Base-by-base conservation (phyloP, 2,113 vertebrate genomes). In the Accipiter virgatus region DNA sequence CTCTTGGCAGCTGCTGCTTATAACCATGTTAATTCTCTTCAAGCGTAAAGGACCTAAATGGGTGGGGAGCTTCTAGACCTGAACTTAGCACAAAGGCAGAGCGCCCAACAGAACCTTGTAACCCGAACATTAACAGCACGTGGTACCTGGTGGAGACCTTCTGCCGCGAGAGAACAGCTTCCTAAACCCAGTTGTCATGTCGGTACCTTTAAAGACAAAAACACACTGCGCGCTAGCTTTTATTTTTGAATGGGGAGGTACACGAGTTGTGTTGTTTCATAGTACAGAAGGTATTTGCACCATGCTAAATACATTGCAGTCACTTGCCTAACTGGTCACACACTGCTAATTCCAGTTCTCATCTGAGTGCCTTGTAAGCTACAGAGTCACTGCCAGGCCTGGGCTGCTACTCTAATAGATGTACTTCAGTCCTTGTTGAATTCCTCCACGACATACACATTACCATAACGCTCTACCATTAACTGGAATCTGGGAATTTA, bases 51-150 rank as follows among this genome's bases (percentile, higher is more conserved):
- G 23, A 32, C 63, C 34, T 27, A 3, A 29, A 52, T 10, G n/a
- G 15, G 16, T 31, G 43, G 7, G 55, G 32, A 80, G 32, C 34
- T 70, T n/a, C 36, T 58, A 21, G 55, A 65, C 23, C 65, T 63
- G 81, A 59, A 20, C 55, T 70, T 25, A 29, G 40, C 8, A 20
- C 3, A 11, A 68, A 55, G 71, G 58, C 79, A 88, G 53, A 89
- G 58, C 13, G 27, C 61, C 68, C 45, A 18, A 2, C 36, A 81
- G 81, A 34, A 3, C 78, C 31, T 31, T 36, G 34, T 40, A 55
- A 68, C 31, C 36, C 2, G 0, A 55, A 20, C 58, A 15, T 19
- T 48, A 21, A 1, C 14, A 48, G 72, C 42, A 36, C 0, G 0
- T 27, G 31, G 62, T 62, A 65, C 36, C 85, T 81, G 70, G 42